Evolutionary conservation across 2,888 invertebrate species (phyloP).

Genomic region (Andrena hattorfiana): DNA sequence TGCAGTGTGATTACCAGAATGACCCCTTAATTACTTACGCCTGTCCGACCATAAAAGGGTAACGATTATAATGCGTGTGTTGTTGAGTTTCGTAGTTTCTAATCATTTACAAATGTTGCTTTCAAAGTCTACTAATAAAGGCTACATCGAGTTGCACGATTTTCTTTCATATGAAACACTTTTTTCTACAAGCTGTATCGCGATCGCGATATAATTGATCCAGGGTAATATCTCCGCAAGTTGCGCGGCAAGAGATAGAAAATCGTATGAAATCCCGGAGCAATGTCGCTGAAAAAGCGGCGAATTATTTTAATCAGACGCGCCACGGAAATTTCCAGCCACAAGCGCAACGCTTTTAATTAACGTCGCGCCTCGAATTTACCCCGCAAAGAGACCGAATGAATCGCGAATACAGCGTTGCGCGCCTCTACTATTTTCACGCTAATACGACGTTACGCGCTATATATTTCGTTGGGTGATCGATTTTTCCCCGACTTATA

Average conservation of each 20-base stretch:
- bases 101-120: neutral
- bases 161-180: no score
- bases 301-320: conserved; percentile 22
- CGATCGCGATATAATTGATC: neutral
- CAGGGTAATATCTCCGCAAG: neutral
- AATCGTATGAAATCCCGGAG: neutral
- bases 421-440: neutral
- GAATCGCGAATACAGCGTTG: conserved; percentile 16
- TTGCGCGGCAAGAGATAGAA: neutral
- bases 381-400: conserved; percentile 10
- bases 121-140: no score
- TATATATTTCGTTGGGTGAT: neutral
- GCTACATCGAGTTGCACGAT: no score
- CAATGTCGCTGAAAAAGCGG: neutral
- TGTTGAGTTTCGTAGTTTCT: neutral
- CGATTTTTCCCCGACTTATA: neutral
- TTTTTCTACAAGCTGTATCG: neutral
- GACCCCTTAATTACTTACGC: no score
- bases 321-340: conserved; percentile 1
- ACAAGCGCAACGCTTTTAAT: conserved; percentile 8
- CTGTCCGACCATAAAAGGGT: no score
- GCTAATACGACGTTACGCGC: neutral
- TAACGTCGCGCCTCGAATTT: conserved; percentile 20
- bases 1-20: no score
- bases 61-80: no score